A percentile compares a stretch with the other conserved stretches of the same genome.
phyloP scores from a whole-genome alignment of 2,113 vertebrate genomes.

The Ibidorhyncha struthersii region DNA sequence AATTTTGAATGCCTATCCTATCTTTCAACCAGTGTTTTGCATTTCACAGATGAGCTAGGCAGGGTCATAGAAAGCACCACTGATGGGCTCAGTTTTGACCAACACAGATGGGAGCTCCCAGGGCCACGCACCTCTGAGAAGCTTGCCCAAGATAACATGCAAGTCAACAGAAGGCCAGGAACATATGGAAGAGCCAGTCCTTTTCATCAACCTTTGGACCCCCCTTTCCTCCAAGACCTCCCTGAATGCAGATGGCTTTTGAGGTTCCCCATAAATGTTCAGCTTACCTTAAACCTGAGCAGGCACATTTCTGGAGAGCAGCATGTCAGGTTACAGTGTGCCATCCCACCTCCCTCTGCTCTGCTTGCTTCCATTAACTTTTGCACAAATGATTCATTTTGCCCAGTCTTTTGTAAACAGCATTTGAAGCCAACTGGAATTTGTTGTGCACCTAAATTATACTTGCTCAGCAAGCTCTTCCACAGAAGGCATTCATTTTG shows the following conservation, averaged over 20 bases:
- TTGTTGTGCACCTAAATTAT: background rate
- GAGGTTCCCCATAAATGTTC: background rate
- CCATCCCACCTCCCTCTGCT: background rate
- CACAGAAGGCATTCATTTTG: background rate
- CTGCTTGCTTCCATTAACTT: background rate
- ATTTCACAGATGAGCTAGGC: accelerated
- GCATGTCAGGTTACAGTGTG: accelerated
- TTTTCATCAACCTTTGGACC: background rate
- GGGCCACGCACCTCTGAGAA: background rate
- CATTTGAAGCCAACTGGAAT: background rate
- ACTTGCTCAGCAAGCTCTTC: background rate
- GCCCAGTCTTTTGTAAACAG: background rate
- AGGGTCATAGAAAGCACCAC: accelerated
- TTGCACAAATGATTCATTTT: background rate
- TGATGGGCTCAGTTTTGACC: background rate
- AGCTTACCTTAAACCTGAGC: background rate
- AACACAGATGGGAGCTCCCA: background rate
- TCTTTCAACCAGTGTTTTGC: background rate
- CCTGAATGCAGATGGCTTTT: background rate
- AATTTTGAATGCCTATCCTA: background rate
- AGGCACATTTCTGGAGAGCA: background rate
- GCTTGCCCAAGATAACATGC: background rate
- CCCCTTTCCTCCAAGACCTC: background rate
- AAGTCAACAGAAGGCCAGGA: background rate
- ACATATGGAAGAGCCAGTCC: background rate